Conservation (phyloP, 1,140 invertebrate genomes). For the Araneus ventricosus region DNA sequence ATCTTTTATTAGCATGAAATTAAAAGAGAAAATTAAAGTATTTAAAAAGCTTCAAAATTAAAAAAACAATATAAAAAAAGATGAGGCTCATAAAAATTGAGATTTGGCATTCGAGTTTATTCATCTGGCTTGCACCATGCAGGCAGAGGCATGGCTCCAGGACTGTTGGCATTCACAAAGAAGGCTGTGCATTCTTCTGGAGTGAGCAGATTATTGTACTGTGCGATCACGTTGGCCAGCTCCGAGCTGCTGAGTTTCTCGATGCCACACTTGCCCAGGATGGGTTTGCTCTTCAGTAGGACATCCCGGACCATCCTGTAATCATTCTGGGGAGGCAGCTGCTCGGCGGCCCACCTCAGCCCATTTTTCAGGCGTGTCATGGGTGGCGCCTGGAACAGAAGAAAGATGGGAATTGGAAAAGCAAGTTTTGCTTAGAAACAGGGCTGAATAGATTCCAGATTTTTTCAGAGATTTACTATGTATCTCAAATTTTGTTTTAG, state of each 20-base stretch:
- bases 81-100: too few species aligned
- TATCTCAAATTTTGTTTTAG: too few species aligned
- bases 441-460: too few species aligned
- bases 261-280: not conserved
- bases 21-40: too few species aligned
- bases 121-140: not conserved
- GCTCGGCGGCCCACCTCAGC: not conserved
- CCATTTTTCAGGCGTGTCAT: not conserved
- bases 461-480: too few species aligned
- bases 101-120: too few species aligned
- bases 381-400: not conserved
- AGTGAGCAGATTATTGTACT: not conserved
- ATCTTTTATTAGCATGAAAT: too few species aligned
- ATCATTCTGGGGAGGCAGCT: not conserved
- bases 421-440: too few species aligned
- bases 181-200: not conserved
- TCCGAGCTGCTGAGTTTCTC: not conserved
- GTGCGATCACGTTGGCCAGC: not conserved
- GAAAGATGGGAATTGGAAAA: not conserved
- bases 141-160: not conserved
- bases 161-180: not conserved
- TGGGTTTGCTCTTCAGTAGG: not conserved
- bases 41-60: too few species aligned
- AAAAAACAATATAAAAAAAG: too few species aligned
- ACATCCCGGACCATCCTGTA: not conserved